These are phyloP conservation scores for Lampropteryx suffumata DNA, from an alignment of 2,888 invertebrate genomes.

Conservation along the genomic window DNA sequence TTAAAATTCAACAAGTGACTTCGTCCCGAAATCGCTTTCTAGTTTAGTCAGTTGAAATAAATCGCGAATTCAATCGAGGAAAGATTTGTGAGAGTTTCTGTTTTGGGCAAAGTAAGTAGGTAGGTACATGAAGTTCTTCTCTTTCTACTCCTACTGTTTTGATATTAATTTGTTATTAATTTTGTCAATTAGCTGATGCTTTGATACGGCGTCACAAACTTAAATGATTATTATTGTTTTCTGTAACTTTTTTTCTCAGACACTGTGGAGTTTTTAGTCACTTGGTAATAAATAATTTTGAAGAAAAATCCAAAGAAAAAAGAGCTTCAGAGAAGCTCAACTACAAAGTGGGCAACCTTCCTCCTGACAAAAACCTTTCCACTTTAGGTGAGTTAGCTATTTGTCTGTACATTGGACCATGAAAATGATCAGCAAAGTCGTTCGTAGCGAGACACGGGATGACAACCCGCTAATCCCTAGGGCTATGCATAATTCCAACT, in stretches of 20 bases:
- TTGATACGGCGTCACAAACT: no score
- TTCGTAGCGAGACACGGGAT: constrained; percentile 60
- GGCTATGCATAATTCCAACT: constrained; percentile 76
- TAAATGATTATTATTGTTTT: no score
- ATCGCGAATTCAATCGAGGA: constrained; percentile 26
- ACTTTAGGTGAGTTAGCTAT: constrained; percentile 40
- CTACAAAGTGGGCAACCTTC: constrained; percentile 15
- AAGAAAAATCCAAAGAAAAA: constrained; percentile 2
- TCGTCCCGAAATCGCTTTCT: constrained; percentile 35
- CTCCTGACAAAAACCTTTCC: constrained; percentile 34
- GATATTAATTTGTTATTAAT: no score
- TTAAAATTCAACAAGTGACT: constrained; percentile 37
- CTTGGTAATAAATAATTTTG: no score
- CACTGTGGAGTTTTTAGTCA: no score
- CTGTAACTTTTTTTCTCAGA: no score
- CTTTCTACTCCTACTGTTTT: no score
- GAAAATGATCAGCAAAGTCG: constrained; percentile 66
- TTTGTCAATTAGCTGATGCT: no score
- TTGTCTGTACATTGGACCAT: constrained; percentile 54
- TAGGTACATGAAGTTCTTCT: no score
- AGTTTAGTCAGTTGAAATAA: constrained; percentile 35
- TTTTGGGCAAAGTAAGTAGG: constrained; percentile 7
- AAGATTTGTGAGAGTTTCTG: constrained; percentile 23
- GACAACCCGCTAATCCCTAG: constrained; percentile 73
- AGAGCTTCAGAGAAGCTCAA: no score